Base-by-base conservation (phyloP, 2,888 invertebrate genomes). In the Protodeltote pygarga region DNA sequence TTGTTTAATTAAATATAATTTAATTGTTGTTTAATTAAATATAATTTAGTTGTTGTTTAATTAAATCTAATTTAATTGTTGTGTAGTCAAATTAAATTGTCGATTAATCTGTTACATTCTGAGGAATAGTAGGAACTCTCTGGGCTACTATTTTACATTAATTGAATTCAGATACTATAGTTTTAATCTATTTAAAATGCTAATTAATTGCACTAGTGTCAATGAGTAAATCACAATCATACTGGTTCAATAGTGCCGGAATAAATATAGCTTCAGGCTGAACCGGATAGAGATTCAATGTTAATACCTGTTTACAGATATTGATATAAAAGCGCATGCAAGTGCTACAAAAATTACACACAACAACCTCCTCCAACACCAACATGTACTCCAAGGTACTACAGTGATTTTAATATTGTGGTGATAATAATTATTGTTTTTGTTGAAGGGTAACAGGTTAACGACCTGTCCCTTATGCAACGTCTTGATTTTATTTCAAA, bases 321-420 rank as follows among this genome's bases (percentile, higher is more conserved):
- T 52, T 61, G 52, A 77, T 90, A 90, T 89, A 90, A 82, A 89
- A 89, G 87, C 87, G 76, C 79, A 75, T 78, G 80, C 70, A 71
- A 72, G 65, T 79, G 81, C 73, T 77, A 71, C 75, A 72, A 81
- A 85, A 83, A 78, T 72, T 82, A 83, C 76, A 77, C 75, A 77
- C 73, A 68, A 64, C 74, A 75, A 70, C 77, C 75, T 74, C 80
- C 59, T 65, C 71, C 81, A 75, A 77, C 67, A 75, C 75, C 80
- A 88, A 82, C 87, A 88, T 89, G 89, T 90, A 80, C 83, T 69
- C 88, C 72, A 89, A 89, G 89, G 87, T 89, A 85, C 73, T 59
- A 17, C 21, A 16, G 29, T 16, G 32, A 47, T 44, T 39, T 53
- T 34, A 25, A 41, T 41, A 40, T 51, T 34, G 37, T 6, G 9